Conservation (phyloP, 2,113 vertebrate species). For the Eublepharis macularius region DNA sequence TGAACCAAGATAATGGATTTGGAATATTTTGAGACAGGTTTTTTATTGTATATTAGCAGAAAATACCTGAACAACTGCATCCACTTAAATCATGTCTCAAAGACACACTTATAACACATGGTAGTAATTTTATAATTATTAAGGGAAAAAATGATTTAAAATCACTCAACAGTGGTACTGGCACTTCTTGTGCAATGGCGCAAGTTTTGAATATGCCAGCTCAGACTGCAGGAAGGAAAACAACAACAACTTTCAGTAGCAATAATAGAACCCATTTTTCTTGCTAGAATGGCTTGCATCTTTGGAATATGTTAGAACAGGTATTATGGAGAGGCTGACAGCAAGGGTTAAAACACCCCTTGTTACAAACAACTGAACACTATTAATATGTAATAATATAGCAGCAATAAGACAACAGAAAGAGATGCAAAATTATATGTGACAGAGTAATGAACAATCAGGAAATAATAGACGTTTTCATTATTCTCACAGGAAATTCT, state of each 20-base stretch:
- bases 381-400: background rate
- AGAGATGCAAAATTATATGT: background rate
- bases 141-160: background rate
- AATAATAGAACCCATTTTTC: too few relatives aligned
- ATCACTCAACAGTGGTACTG: too few relatives aligned
- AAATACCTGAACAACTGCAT: background rate
- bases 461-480: slow-evolving; percentile 18
- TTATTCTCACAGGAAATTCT: background rate
- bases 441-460: slow-evolving; percentile 14
- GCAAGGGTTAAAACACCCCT: background rate
- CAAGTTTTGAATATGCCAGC: too few relatives aligned
- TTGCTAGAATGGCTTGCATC: background rate
- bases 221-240: too few relatives aligned
- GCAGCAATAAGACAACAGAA: background rate
- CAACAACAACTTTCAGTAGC: too few relatives aligned
- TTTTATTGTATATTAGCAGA: background rate
- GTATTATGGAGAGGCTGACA: background rate
- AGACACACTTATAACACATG: too few relatives aligned
- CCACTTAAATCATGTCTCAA: too few relatives aligned
- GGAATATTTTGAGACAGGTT: background rate
- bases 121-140: background rate
- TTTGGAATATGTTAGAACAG: background rate
- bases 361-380: background rate
- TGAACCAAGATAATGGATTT: background rate
- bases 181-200: too few relatives aligned